phyloP scores from a whole-genome alignment of 2,797 vertebrate genomes.

The Phoxinus dragarum region DNA sequence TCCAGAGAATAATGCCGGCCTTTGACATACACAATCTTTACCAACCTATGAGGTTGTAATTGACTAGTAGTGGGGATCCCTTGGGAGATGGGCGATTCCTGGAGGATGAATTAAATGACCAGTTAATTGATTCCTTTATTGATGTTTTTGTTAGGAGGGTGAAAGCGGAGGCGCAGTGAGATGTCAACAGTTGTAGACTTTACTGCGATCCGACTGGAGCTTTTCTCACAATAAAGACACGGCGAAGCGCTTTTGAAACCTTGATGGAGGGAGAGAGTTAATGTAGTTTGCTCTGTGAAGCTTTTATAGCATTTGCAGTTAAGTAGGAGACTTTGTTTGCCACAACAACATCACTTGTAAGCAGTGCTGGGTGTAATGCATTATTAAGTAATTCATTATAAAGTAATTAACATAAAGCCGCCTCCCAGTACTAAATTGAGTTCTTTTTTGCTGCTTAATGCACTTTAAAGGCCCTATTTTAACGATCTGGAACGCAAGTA shows the following conservation, averaged over 20 bases:
- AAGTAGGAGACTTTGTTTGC: not conserved
- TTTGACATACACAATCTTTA: constrained; percentile 64
- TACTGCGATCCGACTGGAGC: constrained; percentile 5
- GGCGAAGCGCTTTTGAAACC: constrained; percentile 4
- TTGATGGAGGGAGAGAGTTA: not conserved
- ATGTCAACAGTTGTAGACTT: constrained; percentile 52
- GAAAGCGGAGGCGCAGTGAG: constrained; percentile 51
- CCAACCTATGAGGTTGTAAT: constrained; percentile 60
- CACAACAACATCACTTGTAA: not conserved
- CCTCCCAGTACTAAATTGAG: too few relatives aligned
- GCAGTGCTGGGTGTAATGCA: not conserved
- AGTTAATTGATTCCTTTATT: constrained; percentile 63
- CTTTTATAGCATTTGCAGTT: too few relatives aligned
- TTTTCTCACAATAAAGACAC: constrained; percentile 13
- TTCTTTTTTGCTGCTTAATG: fast-evolving
- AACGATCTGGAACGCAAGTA: too few relatives aligned
- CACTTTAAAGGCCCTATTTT: too few relatives aligned
- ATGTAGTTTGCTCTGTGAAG: not conserved
- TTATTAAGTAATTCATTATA: not conserved
- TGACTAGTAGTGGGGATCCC: constrained; percentile 54
- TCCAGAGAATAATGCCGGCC: constrained; percentile 57
- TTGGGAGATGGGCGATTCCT: constrained; percentile 52
- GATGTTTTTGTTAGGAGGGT: constrained; percentile 55
- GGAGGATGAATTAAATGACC: constrained; percentile 62
- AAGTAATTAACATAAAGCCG: too few relatives aligned